phyloP scores from a whole-genome alignment of 2,113 vertebrate species.

The Ancistrus triradiatus region DNA sequence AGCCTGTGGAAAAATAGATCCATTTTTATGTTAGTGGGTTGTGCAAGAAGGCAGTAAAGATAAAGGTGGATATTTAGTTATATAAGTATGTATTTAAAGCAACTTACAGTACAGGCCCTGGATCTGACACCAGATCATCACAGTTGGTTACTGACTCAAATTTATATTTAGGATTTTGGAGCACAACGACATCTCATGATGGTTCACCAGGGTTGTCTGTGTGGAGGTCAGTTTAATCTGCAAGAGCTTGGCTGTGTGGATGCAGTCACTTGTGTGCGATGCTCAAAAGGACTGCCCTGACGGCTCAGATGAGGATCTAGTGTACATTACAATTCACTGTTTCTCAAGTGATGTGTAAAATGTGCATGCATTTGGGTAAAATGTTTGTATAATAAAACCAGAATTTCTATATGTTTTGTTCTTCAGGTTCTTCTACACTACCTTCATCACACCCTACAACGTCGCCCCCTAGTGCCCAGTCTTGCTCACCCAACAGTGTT shows the following conservation, averaged over 20 bases:
- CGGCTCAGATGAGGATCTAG: slow-evolving; percentile 75
- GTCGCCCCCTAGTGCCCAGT: slow-evolving; percentile 43
- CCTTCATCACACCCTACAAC: slow-evolving; percentile 37
- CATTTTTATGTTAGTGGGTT: too few species aligned
- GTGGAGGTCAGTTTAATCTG: slow-evolving; percentile 70
- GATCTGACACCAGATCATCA: too few species aligned
- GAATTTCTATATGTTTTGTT: too few species aligned
- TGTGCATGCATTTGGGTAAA: too few species aligned
- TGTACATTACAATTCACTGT: too few species aligned
- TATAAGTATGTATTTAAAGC: too few species aligned
- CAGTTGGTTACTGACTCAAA: not conserved
- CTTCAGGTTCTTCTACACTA: slow-evolving; percentile 44
- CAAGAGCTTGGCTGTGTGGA: slow-evolving; percentile 68
- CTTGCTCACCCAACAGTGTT: slow-evolving; percentile 78
- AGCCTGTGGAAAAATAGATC: too few species aligned
- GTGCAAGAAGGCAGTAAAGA: too few species aligned
- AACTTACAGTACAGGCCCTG: too few species aligned
- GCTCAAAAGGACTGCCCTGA: slow-evolving; percentile 72
- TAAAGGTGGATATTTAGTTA: too few species aligned
- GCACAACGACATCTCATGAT: slow-evolving; percentile 25
- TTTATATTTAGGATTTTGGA: slow-evolving; percentile 39
- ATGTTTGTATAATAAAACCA: too few species aligned
- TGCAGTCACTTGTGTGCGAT: slow-evolving; percentile 67
- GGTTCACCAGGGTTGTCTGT: slow-evolving; percentile 64
- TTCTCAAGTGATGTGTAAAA: too few species aligned